Evolutionary conservation across 2,888 invertebrate species (phyloP).

Genomic region (Pterobdella sp.): DNA sequence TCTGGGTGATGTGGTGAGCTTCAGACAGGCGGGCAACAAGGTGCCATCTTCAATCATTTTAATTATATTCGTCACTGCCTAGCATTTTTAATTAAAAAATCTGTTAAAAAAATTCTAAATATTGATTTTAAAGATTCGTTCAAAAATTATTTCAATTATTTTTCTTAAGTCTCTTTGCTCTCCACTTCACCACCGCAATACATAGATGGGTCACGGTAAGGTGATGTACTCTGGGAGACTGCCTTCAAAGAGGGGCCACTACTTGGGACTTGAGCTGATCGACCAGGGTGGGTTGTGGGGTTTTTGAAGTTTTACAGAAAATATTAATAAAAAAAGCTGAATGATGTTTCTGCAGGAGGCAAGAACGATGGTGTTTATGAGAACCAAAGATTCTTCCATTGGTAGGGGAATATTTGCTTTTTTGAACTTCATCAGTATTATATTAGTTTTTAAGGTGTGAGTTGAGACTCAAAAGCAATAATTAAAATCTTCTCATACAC

Average conservation of each 20-base stretch:
- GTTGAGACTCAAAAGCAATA: too few species aligned
- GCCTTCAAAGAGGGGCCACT: background rate
- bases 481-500: too few species aligned
- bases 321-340: background rate
- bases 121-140: background rate
- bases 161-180: background rate
- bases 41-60: background rate
- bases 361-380: constrained; percentile 9
- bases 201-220: background rate
- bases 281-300: background rate
- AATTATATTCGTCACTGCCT: background rate
- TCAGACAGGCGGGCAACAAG: constrained; percentile 1
- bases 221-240: background rate
- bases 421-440: background rate
- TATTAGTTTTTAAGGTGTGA: too few species aligned
- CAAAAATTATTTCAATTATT: background rate
- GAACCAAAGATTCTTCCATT: constrained; percentile 5
- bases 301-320: background rate
- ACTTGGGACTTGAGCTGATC: constrained; percentile 4
- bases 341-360: background rate
- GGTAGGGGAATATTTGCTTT: background rate
- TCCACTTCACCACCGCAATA: background rate
- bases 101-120: too few species aligned
- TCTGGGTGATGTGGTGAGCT: background rate
- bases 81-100: background rate